These are phyloP conservation scores for Pseudorectes ferrugineus DNA, from an alignment of 2,113 vertebrate species.

Conservation along the genomic window DNA sequence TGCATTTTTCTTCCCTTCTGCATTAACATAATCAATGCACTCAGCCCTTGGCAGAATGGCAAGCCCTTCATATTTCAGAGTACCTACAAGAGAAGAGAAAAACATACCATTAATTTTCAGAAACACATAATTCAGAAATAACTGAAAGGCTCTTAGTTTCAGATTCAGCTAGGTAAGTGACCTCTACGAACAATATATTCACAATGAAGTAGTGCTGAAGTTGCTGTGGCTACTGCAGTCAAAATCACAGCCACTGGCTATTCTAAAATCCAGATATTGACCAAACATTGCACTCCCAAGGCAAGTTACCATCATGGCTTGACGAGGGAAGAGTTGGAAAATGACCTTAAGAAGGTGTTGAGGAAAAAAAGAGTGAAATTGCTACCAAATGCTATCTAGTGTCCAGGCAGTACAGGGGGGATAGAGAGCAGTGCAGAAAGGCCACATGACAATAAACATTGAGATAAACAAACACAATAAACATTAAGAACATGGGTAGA, in stretches of 20 bases:
- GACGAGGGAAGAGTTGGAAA: background rate
- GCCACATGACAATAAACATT: background rate
- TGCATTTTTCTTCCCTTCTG: background rate
- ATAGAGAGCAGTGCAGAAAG: background rate
- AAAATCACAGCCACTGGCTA: background rate
- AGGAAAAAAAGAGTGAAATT: background rate
- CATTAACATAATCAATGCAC: constrained; percentile 3
- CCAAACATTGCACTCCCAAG: background rate
- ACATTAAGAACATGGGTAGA: background rate
- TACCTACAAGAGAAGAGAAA: background rate
- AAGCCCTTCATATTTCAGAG: background rate
- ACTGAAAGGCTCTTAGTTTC: background rate
- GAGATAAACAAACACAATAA: background rate
- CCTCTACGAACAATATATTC: background rate
- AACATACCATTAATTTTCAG: background rate
- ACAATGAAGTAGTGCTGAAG: background rate
- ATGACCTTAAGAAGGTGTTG: background rate
- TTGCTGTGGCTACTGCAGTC: background rate
- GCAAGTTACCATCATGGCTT: background rate
- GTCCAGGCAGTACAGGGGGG: background rate
- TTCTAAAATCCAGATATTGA: background rate
- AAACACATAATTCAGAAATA: background rate
- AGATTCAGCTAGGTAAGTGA: background rate
- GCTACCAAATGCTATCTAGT: background rate
- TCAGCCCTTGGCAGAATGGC: constrained; percentile 17